Percentiles rank a stretch among this genome's conserved stretches.
Evolutionary conservation across 2,113 vertebrate species (phyloP).

Genomic region (Plotosus lineatus): DNA sequence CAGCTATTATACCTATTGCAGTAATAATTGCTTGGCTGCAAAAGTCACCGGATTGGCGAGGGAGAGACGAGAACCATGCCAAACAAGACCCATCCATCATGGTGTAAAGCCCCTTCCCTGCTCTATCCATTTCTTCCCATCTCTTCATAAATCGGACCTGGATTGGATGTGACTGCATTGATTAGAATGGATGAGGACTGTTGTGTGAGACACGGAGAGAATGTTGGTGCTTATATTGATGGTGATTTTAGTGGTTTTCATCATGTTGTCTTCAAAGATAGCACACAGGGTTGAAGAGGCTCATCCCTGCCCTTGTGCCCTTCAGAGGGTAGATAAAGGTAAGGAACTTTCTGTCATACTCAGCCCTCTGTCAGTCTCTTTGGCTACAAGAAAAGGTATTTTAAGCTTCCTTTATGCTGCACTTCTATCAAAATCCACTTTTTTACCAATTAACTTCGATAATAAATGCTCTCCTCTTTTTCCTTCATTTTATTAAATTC

Average conservation of each 20-base stretch:
- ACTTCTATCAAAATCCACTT: slow-evolving; percentile 4
- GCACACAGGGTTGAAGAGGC: not conserved
- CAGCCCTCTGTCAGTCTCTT: not conserved
- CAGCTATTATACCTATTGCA: slow-evolving; percentile 97
- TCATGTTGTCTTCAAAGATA: slow-evolving; percentile 11
- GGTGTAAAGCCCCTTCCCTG: slow-evolving; percentile 56
- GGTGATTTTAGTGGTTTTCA: not conserved
- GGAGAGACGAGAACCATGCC: slow-evolving; percentile 79
- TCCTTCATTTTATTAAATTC: not conserved
- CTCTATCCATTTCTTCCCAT: slow-evolving; percentile 56
- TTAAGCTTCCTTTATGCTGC: not conserved
- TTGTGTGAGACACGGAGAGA: slow-evolving; percentile 66
- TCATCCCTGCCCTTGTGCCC: not conserved
- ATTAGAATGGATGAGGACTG: slow-evolving; percentile 68
- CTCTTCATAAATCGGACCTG: slow-evolving; percentile 75
- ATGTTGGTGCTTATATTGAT: slow-evolving; percentile 54
- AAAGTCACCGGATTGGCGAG: slow-evolving; percentile 93
- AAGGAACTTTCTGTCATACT: not conserved
- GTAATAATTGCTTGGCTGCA: slow-evolving; percentile 99
- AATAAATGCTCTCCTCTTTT: not conserved
- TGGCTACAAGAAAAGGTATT: not conserved
- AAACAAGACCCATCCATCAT: slow-evolving; percentile 89
- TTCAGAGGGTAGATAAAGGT: slow-evolving; percentile 21
- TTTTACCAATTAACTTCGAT: not conserved
- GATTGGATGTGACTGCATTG: slow-evolving; percentile 70